Percentiles rank a stretch among this genome's conserved stretches.
Evolutionary conservation across 2,797 vertebrate genomes (phyloP).

Genomic region (Tinamus major): DNA sequence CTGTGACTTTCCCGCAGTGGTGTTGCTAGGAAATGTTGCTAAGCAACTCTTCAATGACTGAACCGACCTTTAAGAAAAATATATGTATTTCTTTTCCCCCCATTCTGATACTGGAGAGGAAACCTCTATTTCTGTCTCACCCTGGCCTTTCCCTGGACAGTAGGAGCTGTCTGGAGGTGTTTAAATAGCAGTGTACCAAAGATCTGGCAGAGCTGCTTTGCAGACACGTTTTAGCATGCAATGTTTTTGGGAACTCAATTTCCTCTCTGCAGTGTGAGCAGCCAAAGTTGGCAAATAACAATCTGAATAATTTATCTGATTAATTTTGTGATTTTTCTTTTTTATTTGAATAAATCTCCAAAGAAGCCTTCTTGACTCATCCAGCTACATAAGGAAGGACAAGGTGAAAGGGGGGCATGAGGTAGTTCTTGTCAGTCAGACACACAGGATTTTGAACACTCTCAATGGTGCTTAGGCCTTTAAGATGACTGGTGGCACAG

Average conservation of each 20-base stretch:
- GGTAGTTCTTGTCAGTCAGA: background rate
- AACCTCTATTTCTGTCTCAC: slow-evolving; percentile 23
- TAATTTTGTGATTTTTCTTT: slow-evolving; percentile 5
- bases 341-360: background rate
- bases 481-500: background rate
- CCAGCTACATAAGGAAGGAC: background rate
- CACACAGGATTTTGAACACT: background rate
- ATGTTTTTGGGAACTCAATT: background rate
- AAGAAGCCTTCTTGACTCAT: background rate
- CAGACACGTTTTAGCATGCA: background rate
- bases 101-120: slow-evolving; percentile 53
- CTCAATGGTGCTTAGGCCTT: background rate
- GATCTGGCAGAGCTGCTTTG: slow-evolving; percentile 2
- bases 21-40: slow-evolving; percentile 75
- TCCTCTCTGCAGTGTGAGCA: background rate
- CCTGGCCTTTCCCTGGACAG: slow-evolving; percentile 19
- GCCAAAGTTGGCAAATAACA: slow-evolving; percentile 30
- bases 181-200: background rate
- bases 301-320: slow-evolving; percentile 51
- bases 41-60: slow-evolving; percentile 68
- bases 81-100: slow-evolving; percentile 55
- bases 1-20: slow-evolving; percentile 42
- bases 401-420: background rate
- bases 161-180: background rate
- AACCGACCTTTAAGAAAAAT: slow-evolving; percentile 73